Base-by-base conservation (phyloP, 92 coral and sea anemone genomes). In the Epizoanthus ramosus region DNA sequence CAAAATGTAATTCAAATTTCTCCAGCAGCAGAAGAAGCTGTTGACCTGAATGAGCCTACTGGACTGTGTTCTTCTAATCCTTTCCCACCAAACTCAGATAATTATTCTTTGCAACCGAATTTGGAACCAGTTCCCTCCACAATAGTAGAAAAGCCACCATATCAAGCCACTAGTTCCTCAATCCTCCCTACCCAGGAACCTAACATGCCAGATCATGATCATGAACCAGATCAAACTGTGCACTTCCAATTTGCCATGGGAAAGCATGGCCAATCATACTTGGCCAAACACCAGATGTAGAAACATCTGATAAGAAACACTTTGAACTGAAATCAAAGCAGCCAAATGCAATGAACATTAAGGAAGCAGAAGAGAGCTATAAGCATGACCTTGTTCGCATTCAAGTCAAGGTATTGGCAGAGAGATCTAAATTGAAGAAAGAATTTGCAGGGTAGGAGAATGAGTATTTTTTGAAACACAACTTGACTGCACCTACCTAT, bases 251-350 rank as follows among this genome's bases (percentile, higher is more conserved):
- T 68, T 68, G 68, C 19, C 75, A 65, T 85, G 52, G 83, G 15
- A 85, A 85, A 64, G 88, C 88, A 18, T 15, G 75, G 35, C 50
- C 60, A 64, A 37, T 68, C 52, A 13, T 85, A 64, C 73, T 75
- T 68, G 87, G 83, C 31, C 87, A 43, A 52, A 64, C 88, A 64
- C 47, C 80, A 75, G 75, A 85, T 54, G 74, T 85, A 13, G 83
- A 57, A 85, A 73, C 33, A 58, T 18, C 75, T 28, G 88, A 84
- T 60, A 84, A 71, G 43, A 15, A 53, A 85, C 84, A 85, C 73
- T 61, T 58, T 45, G 37, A 63, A 57, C 17, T 85, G 43, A 85
- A 85, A 85, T 57, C 74, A 41, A 67, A 60, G 37, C 63, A 66
- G 24, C 75, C 61, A 13, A 18, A 68, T 84, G 71, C 73, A 66